Base-by-base conservation (phyloP, 2,797 vertebrate genomes). In the Melanotaenia boesemani region DNA sequence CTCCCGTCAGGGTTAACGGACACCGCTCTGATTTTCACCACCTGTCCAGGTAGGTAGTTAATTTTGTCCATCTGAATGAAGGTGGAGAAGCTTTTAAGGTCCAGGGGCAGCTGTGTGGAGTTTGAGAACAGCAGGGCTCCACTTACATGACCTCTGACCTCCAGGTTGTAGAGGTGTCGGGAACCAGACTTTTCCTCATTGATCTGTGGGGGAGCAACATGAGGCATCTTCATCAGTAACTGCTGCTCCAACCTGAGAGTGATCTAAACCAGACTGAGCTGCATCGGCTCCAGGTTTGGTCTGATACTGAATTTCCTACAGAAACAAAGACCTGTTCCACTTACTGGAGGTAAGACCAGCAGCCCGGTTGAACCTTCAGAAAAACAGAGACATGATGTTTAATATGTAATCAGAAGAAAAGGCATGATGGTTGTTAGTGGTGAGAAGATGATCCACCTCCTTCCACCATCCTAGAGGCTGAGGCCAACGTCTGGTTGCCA, bases 61-160 rank as follows among this genome's bases (percentile, higher is more conserved):
- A 13, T 1, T 54, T 91, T 94, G 92, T 96, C 94, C 0, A 93
- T 96, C 82, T 95, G 94, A 8, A 95, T 92, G 67, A 95, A 90
- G 58, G 83, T 88, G 61, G 77, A 80, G 9, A 83, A 15, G 54
- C 54, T 64, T 41, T 72, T 77, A 44, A 59, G 63, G 28, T 76
- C 26, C 30, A 92, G 78, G 8, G 0, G 0, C 52, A 95, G 68
- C 2, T 18, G 0, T 1, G 83, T 89, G 0, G 37, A 76, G 48
- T 93, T 90, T 26, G 63, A 85, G 75, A 95, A 94, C 24, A 94
- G 67, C 37, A 80, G 6, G 1, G 18, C 13, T 1, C n/a, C 4
- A 2, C 63, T 79, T 2, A 26, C 6, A 36, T 84, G 82, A 28
- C 94, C 94, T 13, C 59, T 80, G 63, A 95, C 93, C 66, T 67